Conservation (phyloP, 2,888 invertebrate species). For the Dryomyza anilis region DNA sequence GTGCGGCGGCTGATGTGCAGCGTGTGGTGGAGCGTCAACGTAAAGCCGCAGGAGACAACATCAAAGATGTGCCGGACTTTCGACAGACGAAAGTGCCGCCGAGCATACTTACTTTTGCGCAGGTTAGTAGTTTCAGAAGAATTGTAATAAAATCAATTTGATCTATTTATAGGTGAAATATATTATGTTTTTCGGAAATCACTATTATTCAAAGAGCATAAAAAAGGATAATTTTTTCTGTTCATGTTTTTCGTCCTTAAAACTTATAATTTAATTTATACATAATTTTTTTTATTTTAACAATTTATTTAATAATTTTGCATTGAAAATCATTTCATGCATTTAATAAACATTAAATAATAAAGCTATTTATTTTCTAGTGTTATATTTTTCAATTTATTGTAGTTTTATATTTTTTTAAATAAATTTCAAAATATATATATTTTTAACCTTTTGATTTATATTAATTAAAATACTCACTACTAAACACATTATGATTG, state of each 20-base stretch:
- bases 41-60: slow-evolving; percentile 6
- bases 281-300: too few species aligned
- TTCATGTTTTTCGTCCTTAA: too few species aligned
- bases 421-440: neutral
- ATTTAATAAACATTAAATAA: too few species aligned
- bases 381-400: neutral
- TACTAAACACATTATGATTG: neutral
- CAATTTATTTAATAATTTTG: too few species aligned
- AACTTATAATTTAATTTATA: too few species aligned
- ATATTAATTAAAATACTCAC: neutral
- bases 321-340: too few species aligned
- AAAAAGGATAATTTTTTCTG: too few species aligned
- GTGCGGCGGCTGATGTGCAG: slow-evolving; percentile 44
- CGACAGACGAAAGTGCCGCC: slow-evolving; percentile 78
- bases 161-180: neutral
- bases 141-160: neutral
- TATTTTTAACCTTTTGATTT: too few species aligned
- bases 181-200: neutral
- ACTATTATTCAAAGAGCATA: too few species aligned
- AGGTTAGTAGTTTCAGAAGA: slow-evolving; percentile 63
- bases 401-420: neutral
- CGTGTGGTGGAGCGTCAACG: slow-evolving; percentile 55
- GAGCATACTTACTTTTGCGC: slow-evolving; percentile 80
- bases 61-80: slow-evolving; percentile 68
- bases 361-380: neutral